These are phyloP conservation scores for Teleogryllus oceanicus DNA, from an alignment of 2,888 invertebrate species.

Conservation along the genomic window DNA sequence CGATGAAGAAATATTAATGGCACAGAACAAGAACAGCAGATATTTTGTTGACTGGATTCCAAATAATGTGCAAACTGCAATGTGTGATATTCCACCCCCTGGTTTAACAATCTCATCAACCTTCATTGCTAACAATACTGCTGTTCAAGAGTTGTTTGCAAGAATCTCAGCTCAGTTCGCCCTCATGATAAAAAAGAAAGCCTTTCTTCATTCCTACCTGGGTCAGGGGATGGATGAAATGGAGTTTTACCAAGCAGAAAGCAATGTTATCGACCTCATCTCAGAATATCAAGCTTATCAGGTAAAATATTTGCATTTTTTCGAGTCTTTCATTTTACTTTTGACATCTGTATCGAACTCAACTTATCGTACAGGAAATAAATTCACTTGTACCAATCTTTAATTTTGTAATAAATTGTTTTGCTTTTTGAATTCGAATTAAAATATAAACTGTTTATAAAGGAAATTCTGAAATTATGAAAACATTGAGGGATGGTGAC, in stretches of 20 bases:
- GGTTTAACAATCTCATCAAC: background rate
- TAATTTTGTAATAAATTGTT: too few relatives aligned
- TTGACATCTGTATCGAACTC: too few relatives aligned
- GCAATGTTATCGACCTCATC: background rate
- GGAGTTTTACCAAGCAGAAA: background rate
- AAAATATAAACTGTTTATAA: too few relatives aligned
- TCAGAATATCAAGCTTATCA: background rate
- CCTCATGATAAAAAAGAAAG: background rate
- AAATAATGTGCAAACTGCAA: background rate
- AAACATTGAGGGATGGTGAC: too few relatives aligned
- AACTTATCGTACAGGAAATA: too few relatives aligned
- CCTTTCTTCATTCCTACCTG: background rate
- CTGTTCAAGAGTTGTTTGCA: background rate
- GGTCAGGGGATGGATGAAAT: background rate
- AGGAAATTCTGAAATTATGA: too few relatives aligned
- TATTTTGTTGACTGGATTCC: background rate
- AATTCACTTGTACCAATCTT: too few relatives aligned
- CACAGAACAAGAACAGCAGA: background rate
- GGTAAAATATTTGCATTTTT: background rate
- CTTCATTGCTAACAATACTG: background rate
- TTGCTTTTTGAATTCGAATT: too few relatives aligned
- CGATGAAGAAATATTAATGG: background rate
- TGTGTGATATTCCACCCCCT: background rate
- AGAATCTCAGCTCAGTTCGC: background rate
- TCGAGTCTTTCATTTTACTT: too few relatives aligned